A percentile compares a stretch with the other conserved stretches of the same genome.
phyloP scores from a whole-genome alignment of 2,888 invertebrate genomes.

The Ectemnius lituratus region DNA sequence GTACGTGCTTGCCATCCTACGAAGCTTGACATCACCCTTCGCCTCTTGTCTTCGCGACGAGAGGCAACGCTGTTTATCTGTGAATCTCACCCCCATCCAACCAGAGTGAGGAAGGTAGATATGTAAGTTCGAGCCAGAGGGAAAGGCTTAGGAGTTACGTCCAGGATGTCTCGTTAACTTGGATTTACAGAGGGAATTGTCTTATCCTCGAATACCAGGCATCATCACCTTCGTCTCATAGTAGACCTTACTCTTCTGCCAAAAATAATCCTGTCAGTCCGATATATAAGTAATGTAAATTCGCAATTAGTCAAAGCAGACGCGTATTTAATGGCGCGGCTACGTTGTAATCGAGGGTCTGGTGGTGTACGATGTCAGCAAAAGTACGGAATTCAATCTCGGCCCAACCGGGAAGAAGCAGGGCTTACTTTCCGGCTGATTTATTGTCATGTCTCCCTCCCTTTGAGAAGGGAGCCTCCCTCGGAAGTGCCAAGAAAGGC shows the following conservation, averaged over 20 bases:
- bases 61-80: conserved; percentile 61
- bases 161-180: conserved; percentile 54
- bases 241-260: too few relatives aligned
- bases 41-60: conserved; percentile 26
- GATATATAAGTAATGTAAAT: too few relatives aligned
- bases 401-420: neutral
- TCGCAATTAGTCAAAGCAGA: conserved; percentile 21
- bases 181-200: conserved; percentile 24
- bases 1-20: conserved; percentile 30
- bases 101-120: neutral
- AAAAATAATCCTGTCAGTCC: too few relatives aligned
- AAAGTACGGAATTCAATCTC: neutral
- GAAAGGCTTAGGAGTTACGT: conserved; percentile 14
- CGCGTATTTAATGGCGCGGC: neutral
- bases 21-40: conserved; percentile 25
- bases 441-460: conserved; percentile 1
- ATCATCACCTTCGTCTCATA: neutral
- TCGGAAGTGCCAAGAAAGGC: neutral
- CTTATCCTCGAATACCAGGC: conserved; percentile 29
- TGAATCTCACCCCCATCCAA: conserved; percentile 47
- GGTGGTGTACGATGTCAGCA: conserved; percentile 1
- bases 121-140: neutral
- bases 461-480: neutral
- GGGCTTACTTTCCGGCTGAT: conserved; percentile 7
- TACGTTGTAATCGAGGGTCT: neutral